A percentile compares a stretch with the other conserved stretches of the same genome.
Conservation (phyloP, 2,113 vertebrate species). For the Ammodramus savannarum region DNA sequence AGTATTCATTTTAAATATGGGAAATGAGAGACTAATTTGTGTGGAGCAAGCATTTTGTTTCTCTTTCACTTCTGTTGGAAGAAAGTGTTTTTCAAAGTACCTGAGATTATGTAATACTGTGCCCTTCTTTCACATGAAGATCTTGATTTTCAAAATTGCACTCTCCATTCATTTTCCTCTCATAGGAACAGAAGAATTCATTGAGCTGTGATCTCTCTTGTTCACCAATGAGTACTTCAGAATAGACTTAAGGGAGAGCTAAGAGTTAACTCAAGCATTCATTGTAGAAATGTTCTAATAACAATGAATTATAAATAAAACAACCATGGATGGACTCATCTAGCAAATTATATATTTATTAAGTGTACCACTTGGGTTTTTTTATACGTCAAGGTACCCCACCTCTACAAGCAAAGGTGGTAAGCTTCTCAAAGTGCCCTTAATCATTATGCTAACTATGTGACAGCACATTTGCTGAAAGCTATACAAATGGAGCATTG, state of each 20-base stretch:
- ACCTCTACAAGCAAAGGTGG: constrained; percentile 48
- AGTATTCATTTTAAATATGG: neutral
- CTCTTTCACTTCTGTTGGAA: neutral
- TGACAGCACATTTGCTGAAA: constrained; percentile 45
- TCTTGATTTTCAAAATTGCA: neutral
- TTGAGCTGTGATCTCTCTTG: neutral
- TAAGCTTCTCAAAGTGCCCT: constrained; percentile 51
- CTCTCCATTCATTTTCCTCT: neutral
- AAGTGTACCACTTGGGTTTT: constrained; percentile 44
- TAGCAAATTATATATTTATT: constrained; percentile 62
- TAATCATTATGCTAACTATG: constrained; percentile 52
- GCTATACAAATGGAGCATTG: constrained; percentile 51
- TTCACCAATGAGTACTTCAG: neutral
- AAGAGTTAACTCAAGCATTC: neutral
- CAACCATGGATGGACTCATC: neutral
- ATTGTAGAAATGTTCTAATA: constrained; percentile 12
- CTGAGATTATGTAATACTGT: constrained; percentile 5
- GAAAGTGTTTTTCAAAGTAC: constrained; percentile 18
- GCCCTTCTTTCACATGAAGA: neutral
- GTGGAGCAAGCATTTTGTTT: neutral
- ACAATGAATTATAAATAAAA: constrained; percentile 43
- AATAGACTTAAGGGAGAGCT: neutral
- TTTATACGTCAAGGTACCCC: constrained; percentile 49
- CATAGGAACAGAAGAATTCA: neutral
- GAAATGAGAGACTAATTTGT: neutral